Percentiles rank a stretch among this genome's conserved stretches.
Conservation (phyloP, 1,140 invertebrate genomes). For the Cydia fagiglandana region DNA sequence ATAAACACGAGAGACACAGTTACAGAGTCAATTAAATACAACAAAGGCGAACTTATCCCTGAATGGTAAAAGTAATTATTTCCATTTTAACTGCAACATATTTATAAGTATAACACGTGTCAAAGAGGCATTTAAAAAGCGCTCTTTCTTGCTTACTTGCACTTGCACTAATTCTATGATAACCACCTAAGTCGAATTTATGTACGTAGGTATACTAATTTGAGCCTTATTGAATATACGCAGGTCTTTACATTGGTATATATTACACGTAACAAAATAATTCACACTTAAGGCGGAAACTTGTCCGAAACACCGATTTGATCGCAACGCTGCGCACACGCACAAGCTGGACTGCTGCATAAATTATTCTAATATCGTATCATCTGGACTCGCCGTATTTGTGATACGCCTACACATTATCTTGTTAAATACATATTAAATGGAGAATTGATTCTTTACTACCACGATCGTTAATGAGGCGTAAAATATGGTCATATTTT, state of each 20-base stretch:
- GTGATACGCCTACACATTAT: constrained; percentile 10
- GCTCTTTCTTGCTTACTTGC: too few species aligned
- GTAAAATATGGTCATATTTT: not conserved
- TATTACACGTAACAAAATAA: constrained; percentile 1
- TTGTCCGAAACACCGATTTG: constrained; percentile 12
- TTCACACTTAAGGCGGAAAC: constrained; percentile 20
- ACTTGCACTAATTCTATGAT: too few species aligned
- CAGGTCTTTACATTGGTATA: not conserved
- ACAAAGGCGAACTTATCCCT: too few species aligned
- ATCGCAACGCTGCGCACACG: not conserved
- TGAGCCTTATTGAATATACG: not conserved
- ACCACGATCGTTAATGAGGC: not conserved
- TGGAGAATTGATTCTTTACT: constrained; percentile 21
- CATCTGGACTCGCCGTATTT: constrained; percentile 15
- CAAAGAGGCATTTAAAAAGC: too few species aligned
- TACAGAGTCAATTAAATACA: too few species aligned
- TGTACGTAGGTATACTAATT: not conserved
- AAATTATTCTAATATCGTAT: constrained; percentile 29
- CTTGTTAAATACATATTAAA: not conserved
- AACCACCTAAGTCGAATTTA: not conserved
- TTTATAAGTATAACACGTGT: too few species aligned
- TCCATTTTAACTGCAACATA: too few species aligned
- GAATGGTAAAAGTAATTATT: too few species aligned
- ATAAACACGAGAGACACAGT: too few species aligned
- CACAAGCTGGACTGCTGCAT: constrained; percentile 5